Percentiles rank a stretch among this genome's conserved stretches.
Evolutionary conservation across 2,888 invertebrate genomes (phyloP).

Genomic region (Craniophora ligustri): DNA sequence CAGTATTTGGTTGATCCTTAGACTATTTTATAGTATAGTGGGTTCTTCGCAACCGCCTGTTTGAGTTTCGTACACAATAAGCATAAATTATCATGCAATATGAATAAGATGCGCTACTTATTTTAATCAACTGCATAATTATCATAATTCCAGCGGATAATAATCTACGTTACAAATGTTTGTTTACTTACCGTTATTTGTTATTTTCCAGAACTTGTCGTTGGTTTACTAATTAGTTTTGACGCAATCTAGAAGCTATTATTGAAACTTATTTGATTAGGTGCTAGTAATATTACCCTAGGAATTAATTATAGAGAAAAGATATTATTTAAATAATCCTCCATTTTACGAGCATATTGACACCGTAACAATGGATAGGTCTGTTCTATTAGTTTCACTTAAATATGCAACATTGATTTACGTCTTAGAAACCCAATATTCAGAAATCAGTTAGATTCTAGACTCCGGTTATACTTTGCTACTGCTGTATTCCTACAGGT

Average conservation of each 20-base stretch:
- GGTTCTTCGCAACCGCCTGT: background rate
- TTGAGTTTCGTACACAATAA: conserved; percentile 2
- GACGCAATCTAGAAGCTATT: background rate
- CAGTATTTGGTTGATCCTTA: background rate
- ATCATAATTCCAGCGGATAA: conserved; percentile 12
- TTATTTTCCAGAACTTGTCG: background rate
- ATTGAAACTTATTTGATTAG: background rate
- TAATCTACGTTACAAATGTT: background rate
- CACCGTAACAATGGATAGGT: too few species aligned
- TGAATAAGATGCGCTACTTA: conserved; percentile 22
- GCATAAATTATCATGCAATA: conserved; percentile 12
- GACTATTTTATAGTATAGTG: background rate
- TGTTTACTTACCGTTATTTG: conserved; percentile 1
- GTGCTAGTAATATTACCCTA: too few species aligned
- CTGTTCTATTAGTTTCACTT: too few species aligned
- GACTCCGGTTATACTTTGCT: too few species aligned
- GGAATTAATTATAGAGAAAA: too few species aligned
- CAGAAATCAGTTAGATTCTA: too few species aligned
- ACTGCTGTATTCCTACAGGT: too few species aligned
- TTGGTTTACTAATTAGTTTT: background rate
- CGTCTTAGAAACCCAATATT: too few species aligned
- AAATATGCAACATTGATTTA: too few species aligned
- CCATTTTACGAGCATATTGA: too few species aligned
- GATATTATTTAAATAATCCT: too few species aligned
- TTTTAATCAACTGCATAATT: conserved; percentile 23